Evolutionary conservation across 2,113 vertebrate species (phyloP), one percentile per base, ranked within the genome.

Genomic region (Acrocephalus kingi): DNA sequence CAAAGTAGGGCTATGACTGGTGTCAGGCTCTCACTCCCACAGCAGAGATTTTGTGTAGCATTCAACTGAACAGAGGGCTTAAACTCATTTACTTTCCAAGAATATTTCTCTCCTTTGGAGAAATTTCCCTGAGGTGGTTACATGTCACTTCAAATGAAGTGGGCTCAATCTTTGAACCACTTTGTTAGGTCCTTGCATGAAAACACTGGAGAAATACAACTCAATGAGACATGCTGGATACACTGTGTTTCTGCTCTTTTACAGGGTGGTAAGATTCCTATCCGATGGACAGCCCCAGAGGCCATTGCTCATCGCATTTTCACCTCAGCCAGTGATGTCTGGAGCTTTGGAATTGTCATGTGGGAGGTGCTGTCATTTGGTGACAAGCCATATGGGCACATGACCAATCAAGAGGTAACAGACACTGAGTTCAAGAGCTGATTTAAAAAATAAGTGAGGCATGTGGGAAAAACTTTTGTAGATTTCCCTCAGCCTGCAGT

Each of bases 341-440:
- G 98, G 98, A 98, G 98, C 93, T 98, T 98, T 72, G 98, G 98
- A 54, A 98, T 98, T 4, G 98, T 98, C 69, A 98, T 98, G 97
- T 98, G 98, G 98, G 98, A 98, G 77, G 98, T 98, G 95, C 93
- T 98, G 27, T 98, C 98, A 28, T 98, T 98, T 75, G 98, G 98
- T 63, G 98, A 98, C 96, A 98, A 98, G 78, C 98, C 98, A 2
- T 98, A 98, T 2, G 98, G 98, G n/a, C 95, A 98, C 43, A 98
- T 98, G 98, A 98, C 88, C 89, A 98, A 98, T 80, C 98, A 98
- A 92, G 98, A 98, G 98, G 98, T 98, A 87, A 97, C n/a, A 63
- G 15, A 37, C 51, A 30, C 22, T 64, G 39, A 91, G 28, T 58
- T 75, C 41, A 63, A 68, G 18, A 24, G 11, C 30, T 58, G 14